Evolutionary conservation across 2,797 vertebrate genomes (phyloP).

Genomic region (Oreortyx pictus): DNA sequence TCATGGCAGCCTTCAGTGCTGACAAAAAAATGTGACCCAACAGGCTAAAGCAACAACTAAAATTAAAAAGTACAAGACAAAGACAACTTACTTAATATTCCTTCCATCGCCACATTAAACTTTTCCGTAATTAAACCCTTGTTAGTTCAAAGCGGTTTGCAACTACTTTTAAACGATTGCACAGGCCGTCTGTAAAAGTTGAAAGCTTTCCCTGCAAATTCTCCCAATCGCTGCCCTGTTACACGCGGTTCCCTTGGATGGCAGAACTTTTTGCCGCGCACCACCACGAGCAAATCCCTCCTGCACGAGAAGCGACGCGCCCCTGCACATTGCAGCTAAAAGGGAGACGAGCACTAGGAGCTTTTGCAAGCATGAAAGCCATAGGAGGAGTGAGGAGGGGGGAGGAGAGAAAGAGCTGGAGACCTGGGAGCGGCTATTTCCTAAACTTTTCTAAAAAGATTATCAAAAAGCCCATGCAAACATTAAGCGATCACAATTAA

Average conservation of each 20-base stretch:
- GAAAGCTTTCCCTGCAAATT: constrained; percentile 73
- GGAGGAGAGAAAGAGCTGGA: constrained; percentile 62
- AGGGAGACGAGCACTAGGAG: constrained; percentile 50
- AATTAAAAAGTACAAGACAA: constrained; percentile 85
- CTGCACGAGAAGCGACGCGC: not conserved
- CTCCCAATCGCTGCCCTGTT: constrained; percentile 66
- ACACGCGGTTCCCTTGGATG: constrained; percentile 56
- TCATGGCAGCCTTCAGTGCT: constrained; percentile 87
- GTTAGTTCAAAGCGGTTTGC: constrained; percentile 79
- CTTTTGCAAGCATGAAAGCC: constrained; percentile 53
- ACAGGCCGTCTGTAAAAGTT: constrained; percentile 77
- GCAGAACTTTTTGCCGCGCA: constrained; percentile 65
- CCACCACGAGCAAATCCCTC: constrained; percentile 18
- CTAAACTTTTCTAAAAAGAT: constrained; percentile 73
- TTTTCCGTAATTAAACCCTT: constrained; percentile 83
- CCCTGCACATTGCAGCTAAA: not conserved
- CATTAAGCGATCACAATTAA: constrained; percentile 54
- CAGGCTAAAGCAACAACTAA: constrained; percentile 84
- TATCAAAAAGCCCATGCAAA: constrained; percentile 65
- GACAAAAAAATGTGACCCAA: constrained; percentile 87
- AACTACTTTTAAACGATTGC: constrained; percentile 79
- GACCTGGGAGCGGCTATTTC: constrained; percentile 48
- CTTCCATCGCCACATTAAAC: constrained; percentile 82
- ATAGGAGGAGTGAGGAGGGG: constrained; percentile 49
- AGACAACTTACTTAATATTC: constrained; percentile 86